A percentile compares a stretch with the other conserved stretches of the same genome.
These are phyloP conservation scores for Cryptophagus acutangulus DNA, from an alignment of 2,888 invertebrate genomes.

Conservation along the genomic window DNA sequence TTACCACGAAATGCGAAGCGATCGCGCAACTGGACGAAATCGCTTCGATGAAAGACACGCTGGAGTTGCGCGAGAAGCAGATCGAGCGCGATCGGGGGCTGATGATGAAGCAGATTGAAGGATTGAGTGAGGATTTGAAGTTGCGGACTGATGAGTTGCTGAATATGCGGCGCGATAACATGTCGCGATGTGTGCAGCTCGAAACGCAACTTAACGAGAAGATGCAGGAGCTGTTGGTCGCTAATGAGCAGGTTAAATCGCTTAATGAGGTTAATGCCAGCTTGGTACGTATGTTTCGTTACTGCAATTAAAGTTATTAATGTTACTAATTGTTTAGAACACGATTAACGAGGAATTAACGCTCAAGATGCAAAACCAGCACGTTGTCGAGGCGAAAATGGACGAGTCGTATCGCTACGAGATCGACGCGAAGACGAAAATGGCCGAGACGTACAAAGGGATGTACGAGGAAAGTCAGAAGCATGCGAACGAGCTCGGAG, in stretches of 20 bases:
- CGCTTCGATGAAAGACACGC: slow-evolving; percentile 69
- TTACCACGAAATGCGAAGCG: slow-evolving; percentile 79
- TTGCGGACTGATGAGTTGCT: slow-evolving; percentile 74
- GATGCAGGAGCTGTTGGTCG: slow-evolving; percentile 71
- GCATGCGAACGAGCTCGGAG: slow-evolving; percentile 71
- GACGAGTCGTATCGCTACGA: slow-evolving; percentile 75
- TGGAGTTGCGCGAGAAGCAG: slow-evolving; percentile 78
- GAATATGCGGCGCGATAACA: slow-evolving; percentile 69
- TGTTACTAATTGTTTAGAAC: too few relatives aligned
- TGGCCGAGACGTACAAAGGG: slow-evolving; percentile 78
- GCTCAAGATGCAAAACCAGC: slow-evolving; percentile 66
- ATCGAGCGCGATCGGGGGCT: slow-evolving; percentile 77
- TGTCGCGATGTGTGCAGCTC: slow-evolving; percentile 58
- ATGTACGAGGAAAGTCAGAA: slow-evolving; percentile 73
- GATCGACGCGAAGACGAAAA: slow-evolving; percentile 76
- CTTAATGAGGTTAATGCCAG: slow-evolving; percentile 67
- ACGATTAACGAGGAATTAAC: slow-evolving; percentile 64
- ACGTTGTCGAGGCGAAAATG: slow-evolving; percentile 54
- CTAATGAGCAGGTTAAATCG: slow-evolving; percentile 63
- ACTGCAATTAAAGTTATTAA: too few relatives aligned
- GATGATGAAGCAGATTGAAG: slow-evolving; percentile 71
- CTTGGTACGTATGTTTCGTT: too few relatives aligned
- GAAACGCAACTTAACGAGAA: slow-evolving; percentile 76
- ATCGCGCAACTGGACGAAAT: slow-evolving; percentile 75
- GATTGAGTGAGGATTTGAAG: slow-evolving; percentile 72